phyloP scores from a whole-genome alignment of 1,140 invertebrate species.

The Antheraea pernyi region DNA sequence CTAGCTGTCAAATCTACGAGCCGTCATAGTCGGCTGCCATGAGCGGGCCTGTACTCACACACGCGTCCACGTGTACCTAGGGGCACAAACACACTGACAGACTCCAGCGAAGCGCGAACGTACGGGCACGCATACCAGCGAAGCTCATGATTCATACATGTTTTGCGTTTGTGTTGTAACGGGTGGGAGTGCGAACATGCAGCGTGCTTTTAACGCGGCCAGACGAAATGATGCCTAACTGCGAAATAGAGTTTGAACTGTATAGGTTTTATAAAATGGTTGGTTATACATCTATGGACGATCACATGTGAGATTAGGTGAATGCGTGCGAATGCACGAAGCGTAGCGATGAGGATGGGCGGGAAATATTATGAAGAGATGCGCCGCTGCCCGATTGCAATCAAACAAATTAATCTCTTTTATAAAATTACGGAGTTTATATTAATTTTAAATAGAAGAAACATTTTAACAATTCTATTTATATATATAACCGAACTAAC shows the following conservation, averaged over 20 bases:
- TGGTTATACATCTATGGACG: slow-evolving; percentile 62
- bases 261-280: slow-evolving; percentile 73
- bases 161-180: slow-evolving; percentile 60
- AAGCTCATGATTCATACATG: slow-evolving; percentile 66
- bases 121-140: slow-evolving; percentile 58
- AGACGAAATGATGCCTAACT: slow-evolving; percentile 72
- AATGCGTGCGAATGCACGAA: slow-evolving; percentile 75
- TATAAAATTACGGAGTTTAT: background rate
- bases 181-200: slow-evolving; percentile 78
- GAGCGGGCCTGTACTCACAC: slow-evolving; percentile 71
- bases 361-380: slow-evolving; percentile 65
- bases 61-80: slow-evolving; percentile 48
- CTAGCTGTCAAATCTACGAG: slow-evolving; percentile 79
- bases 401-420: slow-evolving; percentile 30
- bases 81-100: slow-evolving; percentile 72
- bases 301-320: slow-evolving; percentile 75
- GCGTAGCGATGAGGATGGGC: slow-evolving; percentile 62
- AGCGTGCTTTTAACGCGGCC: slow-evolving; percentile 74
- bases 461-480: too few species aligned
- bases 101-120: slow-evolving; percentile 61
- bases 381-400: slow-evolving; percentile 52
- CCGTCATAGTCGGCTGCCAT: slow-evolving; percentile 77
- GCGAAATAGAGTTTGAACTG: slow-evolving; percentile 62
- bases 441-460: background rate
- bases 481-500: too few species aligned